A percentile compares a stretch with the other conserved stretches of the same genome.
phyloP scores from a whole-genome alignment of 2,888 invertebrate species.

The Himalopsyche anomala region DNA sequence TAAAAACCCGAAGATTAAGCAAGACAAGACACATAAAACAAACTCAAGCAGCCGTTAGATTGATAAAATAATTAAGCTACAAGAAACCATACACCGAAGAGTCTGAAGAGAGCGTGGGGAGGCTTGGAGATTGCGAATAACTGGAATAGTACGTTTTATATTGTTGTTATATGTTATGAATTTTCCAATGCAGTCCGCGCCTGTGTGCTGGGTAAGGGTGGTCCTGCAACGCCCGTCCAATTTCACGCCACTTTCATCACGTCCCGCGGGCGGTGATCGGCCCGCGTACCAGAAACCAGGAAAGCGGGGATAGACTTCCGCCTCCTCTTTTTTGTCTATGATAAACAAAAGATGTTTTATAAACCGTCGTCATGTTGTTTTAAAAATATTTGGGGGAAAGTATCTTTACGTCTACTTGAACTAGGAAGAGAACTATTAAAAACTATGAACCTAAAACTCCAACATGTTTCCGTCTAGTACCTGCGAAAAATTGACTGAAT shows the following conservation, averaged over 20 bases:
- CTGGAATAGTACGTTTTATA: no score
- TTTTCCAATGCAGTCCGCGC: neutral
- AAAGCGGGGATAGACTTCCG: slow-evolving; percentile 12
- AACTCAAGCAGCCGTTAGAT: no score
- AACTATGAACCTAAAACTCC: neutral
- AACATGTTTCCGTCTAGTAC: no score
- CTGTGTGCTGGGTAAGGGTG: slow-evolving; percentile 39
- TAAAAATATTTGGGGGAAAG: neutral
- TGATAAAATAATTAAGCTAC: no score
- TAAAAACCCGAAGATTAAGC: no score
- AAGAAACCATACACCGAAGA: no score
- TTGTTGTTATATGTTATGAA: neutral
- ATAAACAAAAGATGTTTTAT: slow-evolving; percentile 40
- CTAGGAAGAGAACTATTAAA: neutral
- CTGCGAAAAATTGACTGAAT: no score
- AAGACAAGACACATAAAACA: no score
- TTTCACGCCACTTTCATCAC: slow-evolving; percentile 61
- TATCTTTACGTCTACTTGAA: neutral
- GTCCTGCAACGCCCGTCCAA: slow-evolving; percentile 59
- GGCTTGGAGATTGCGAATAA: no score
- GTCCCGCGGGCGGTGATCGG: slow-evolving; percentile 48
- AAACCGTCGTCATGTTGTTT: neutral
- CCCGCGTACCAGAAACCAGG: slow-evolving; percentile 27
- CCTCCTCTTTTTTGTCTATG: slow-evolving; percentile 25
- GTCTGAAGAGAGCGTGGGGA: no score